A percentile compares a stretch with the other conserved stretches of the same genome.
Conservation (phyloP, 2,113 vertebrate genomes). For the Entomyzon cyanotis region DNA sequence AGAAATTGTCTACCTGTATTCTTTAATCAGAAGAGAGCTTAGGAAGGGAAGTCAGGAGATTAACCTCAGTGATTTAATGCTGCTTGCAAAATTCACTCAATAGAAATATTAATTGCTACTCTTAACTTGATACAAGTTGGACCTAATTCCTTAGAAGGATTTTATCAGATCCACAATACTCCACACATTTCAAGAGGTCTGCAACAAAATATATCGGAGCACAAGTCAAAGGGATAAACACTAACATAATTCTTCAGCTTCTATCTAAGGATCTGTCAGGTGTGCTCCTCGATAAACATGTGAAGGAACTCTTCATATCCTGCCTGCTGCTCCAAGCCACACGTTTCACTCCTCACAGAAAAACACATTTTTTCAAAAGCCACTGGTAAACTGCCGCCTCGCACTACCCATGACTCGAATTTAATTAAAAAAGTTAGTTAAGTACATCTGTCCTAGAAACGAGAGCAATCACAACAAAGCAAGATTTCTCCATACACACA, state of each 20-base stretch:
- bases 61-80: not conserved
- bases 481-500: not conserved
- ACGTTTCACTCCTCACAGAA: not conserved
- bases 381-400: not conserved
- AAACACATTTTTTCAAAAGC: not conserved
- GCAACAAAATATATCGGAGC: not conserved
- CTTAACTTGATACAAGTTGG: not conserved
- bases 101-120: not conserved
- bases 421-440: not conserved
- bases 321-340: not conserved
- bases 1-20: not conserved
- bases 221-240: not conserved
- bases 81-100: not conserved
- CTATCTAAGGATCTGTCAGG: not conserved
- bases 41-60: not conserved
- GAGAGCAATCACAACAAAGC: not conserved
- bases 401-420: not conserved
- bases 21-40: not conserved
- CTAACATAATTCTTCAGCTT: not conserved
- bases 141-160: not conserved
- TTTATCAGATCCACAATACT: not conserved
- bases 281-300: not conserved
- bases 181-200: not conserved
- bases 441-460: not conserved
- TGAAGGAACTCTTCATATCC: not conserved